phyloP scores from a whole-genome alignment of 2,797 vertebrate species.

The Macropus fuliginosus region DNA sequence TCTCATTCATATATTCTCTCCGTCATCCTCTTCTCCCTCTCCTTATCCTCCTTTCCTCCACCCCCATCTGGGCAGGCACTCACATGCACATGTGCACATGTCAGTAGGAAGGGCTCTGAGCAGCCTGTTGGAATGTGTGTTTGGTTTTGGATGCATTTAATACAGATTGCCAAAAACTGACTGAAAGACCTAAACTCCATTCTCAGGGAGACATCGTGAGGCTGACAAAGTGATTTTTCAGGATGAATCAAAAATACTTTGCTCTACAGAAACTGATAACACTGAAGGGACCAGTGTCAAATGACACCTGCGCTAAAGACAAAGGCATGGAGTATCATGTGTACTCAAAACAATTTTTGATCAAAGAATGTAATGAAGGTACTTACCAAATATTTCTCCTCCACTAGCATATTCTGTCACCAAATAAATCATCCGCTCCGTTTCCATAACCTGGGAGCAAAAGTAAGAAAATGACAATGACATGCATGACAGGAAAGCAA shows the following conservation, averaged over 20 bases:
- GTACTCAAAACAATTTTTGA: slow-evolving; percentile 72
- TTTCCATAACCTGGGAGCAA: slow-evolving; percentile 96
- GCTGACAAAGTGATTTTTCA: background rate
- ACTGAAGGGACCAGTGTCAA: slow-evolving; percentile 65
- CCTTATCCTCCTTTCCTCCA: background rate
- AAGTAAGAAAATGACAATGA: slow-evolving; percentile 81
- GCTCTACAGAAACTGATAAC: slow-evolving; percentile 8
- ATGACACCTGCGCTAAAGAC: slow-evolving; percentile 26
- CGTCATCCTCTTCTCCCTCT: background rate
- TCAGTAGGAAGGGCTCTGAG: background rate
- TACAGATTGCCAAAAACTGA: slow-evolving; percentile 11
- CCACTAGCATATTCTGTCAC: slow-evolving; percentile 98
- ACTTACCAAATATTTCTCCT: slow-evolving; percentile 99
- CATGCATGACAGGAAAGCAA: slow-evolving; percentile 54
- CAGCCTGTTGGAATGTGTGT: background rate
- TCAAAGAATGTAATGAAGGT: slow-evolving; percentile 78
- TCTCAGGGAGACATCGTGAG: slow-evolving; percentile 27
- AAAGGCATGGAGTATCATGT: background rate
- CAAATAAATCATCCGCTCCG: slow-evolving; percentile 98
- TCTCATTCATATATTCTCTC: background rate
- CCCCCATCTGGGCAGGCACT: background rate
- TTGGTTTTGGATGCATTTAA: slow-evolving; percentile 21
- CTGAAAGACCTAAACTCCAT: slow-evolving; percentile 39
- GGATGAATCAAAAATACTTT: slow-evolving; percentile 24
- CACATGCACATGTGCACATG: background rate